Base-by-base conservation (phyloP, 2,888 invertebrate genomes). In the Metallyticus violacea region DNA sequence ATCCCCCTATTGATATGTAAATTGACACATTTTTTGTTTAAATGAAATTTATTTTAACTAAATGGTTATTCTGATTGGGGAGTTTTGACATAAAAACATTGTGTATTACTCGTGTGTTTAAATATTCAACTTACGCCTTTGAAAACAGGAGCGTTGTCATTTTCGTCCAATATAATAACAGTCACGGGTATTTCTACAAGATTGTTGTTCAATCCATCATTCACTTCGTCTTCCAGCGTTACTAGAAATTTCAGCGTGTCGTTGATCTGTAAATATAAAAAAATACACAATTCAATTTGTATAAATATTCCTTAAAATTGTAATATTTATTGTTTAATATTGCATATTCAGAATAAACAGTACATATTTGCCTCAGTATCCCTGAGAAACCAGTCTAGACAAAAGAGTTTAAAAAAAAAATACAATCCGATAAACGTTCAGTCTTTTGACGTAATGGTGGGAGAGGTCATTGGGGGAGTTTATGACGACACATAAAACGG, bases 61-160 rank as follows among this genome's bases (percentile, higher is more conserved):
- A n/a, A n/a, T n/a, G n/a, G n/a, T n/a, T n/a, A n/a, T n/a, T n/a
- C n/a, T n/a, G n/a, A n/a, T n/a, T n/a, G n/a, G n/a, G n/a, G n/a
- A n/a, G n/a, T n/a, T n/a, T n/a, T n/a, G n/a, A n/a, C n/a, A n/a
- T n/a, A n/a, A n/a, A n/a, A n/a, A n/a, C n/a, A n/a, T n/a, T n/a
- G n/a, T n/a, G n/a, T n/a, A n/a, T n/a, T n/a, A n/a, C n/a, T n/a
- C n/a, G n/a, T n/a, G n/a, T n/a, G n/a, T n/a, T n/a, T n/a, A n/a
- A n/a, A n/a, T n/a, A n/a, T n/a, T n/a, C n/a, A n/a, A 92, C 93
- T 93, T 93, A 96, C 96, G 92, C 96, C 95, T 92, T 94, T 93
- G 92, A 97, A 97, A 87, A 93, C 93, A 7, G 98, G 97, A 62
- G 96, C 94, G 91, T 97, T 97, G 90, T 98, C 98, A 91, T 98